These are phyloP conservation scores for Zaprionus nigranus DNA, from an alignment of 1,140 invertebrate species.

Conservation along the genomic window DNA sequence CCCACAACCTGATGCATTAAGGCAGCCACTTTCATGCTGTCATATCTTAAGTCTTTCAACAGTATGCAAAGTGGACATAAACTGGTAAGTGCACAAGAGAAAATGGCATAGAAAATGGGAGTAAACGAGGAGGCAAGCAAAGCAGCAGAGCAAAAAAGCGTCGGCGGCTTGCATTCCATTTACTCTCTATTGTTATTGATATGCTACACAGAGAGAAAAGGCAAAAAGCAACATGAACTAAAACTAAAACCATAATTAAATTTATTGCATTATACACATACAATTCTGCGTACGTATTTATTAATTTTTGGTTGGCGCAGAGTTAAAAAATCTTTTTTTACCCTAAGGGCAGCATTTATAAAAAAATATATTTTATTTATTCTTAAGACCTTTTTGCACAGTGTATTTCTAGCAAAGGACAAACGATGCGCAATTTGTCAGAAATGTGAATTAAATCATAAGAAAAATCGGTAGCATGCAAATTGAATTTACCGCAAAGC, in stretches of 20 bases:
- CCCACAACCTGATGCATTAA: not conserved
- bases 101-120: not conserved
- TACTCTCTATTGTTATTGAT: conserved; percentile 20
- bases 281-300: no score
- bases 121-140: not conserved
- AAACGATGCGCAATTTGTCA: conserved; percentile 21
- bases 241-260: not conserved
- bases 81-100: conserved; percentile 2
- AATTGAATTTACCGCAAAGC: conserved; percentile 54
- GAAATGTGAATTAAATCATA: conserved; percentile 49
- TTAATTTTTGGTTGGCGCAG: not conserved
- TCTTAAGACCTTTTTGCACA: not conserved
- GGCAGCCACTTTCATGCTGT: conserved; percentile 27
- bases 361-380: no score
- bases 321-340: no score
- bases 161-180: conserved; percentile 24
- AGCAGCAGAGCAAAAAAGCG: not conserved
- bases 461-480: conserved; percentile 39
- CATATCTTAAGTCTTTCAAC: conserved; percentile 21
- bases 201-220: not conserved
- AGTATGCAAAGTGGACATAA: conserved; percentile 34
- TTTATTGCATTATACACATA: not conserved
- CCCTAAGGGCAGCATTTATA: no score
- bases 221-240: not conserved
- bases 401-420: not conserved